Evolutionary conservation across 2,797 vertebrate species (phyloP), one percentile per base, ranked within the genome.

Genomic region (Antennarius maculatus): DNA sequence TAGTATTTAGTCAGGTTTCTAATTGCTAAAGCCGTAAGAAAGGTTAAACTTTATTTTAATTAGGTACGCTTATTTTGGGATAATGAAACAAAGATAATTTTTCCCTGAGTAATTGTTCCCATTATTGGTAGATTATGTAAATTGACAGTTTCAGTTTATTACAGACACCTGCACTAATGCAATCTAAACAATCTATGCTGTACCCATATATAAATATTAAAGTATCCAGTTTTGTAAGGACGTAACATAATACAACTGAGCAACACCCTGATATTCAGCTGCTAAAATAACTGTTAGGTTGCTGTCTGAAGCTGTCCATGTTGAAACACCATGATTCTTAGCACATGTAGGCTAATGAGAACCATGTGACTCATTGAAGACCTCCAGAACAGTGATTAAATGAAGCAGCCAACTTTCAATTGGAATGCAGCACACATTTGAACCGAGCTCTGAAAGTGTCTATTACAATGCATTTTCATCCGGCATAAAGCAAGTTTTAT

Each of bases 1-100:
- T 69, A 61, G 74, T 46, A 63, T 52, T 67, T 62, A 39, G 58
- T 51, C 31, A 6, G 58, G 12, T 43, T 11, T 62, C 56, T 65
- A 39, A 65, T 29, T 47, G 17, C 23, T 54, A 65, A 52, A 62
- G 48, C 37, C 47, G 6, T 70, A 43, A 55, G 15, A 45, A 39
- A 50, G 1, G 3, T 59, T 71, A 48, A 76, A 12, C 4, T 9
- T 23, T 23, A 23, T 23, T 61, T 56, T 1, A 13, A 28, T 61
- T 5, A 53, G 31, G 2, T 51, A 17, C 12, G 47, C 18, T 61
- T 10, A 16, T 50, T 80, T 34, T 61, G 42, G 56, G 27, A 48
- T 23, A 37, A 34, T 12, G 28, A 45, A 41, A 34, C 57, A 54
- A 71, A 13, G 6, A 56, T 59, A 52, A 15, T 1, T 1, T 39